These are phyloP conservation scores for Catharus fuscescens DNA, from an alignment of 2,113 vertebrate genomes.

Conservation along the genomic window DNA sequence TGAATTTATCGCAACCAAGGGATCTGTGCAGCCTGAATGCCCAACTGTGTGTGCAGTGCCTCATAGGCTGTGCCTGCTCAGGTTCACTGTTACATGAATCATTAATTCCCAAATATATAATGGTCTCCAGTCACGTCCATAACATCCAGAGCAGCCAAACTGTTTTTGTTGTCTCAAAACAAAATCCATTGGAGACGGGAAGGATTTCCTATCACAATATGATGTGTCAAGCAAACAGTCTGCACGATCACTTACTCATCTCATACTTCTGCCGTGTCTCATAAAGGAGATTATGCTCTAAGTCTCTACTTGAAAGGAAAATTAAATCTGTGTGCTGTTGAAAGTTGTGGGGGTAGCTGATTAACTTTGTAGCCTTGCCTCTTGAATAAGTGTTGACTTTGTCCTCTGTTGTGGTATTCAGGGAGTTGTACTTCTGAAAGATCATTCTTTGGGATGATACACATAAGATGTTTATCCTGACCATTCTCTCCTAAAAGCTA, in stretches of 20 bases:
- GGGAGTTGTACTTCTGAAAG: neutral
- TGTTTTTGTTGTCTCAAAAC: neutral
- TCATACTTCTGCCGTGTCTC: neutral
- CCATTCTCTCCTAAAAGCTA: neutral
- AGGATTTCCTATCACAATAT: neutral
- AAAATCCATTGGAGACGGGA: neutral
- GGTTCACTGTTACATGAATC: neutral
- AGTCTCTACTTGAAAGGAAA: neutral
- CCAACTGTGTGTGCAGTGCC: rapidly evolving
- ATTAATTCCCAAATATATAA: neutral
- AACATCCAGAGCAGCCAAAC: neutral
- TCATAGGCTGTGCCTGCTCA: neutral
- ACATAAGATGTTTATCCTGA: neutral
- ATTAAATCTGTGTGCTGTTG: neutral
- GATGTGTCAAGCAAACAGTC: neutral
- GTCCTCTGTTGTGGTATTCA: neutral
- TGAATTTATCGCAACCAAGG: neutral
- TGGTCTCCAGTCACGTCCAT: neutral
- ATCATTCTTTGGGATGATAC: neutral
- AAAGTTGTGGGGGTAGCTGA: neutral
- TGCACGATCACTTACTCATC: neutral
- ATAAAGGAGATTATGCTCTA: neutral
- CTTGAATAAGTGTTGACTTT: neutral
- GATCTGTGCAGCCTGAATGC: neutral
- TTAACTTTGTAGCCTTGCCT: neutral